Evolutionary conservation across 2,888 invertebrate genomes (phyloP).

Genomic region (Pheosia tremula): DNA sequence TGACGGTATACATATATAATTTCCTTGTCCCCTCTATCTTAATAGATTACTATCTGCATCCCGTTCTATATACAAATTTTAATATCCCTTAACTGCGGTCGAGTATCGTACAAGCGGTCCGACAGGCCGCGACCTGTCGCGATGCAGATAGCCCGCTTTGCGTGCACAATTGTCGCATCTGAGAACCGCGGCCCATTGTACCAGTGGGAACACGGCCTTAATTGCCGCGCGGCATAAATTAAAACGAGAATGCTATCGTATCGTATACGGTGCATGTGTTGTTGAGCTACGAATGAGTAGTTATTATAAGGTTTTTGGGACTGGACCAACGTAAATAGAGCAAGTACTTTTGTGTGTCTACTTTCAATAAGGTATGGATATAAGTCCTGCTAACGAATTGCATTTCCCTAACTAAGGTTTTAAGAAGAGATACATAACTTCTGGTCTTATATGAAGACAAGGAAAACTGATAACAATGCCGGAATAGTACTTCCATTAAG

Average conservation of each 20-base stretch:
- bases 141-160: slow-evolving; percentile 79
- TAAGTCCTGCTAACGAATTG: too few species aligned
- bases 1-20: too few species aligned
- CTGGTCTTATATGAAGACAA: too few species aligned
- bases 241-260: slow-evolving; percentile 76
- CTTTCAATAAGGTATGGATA: too few species aligned
- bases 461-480: too few species aligned
- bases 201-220: slow-evolving; percentile 77
- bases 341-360: too few species aligned
- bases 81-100: slow-evolving; percentile 49
- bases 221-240: slow-evolving; percentile 80
- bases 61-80: slow-evolving; percentile 44
- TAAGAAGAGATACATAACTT: too few species aligned
- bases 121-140: slow-evolving; percentile 46
- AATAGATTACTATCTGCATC: slow-evolving; percentile 11
- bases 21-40: background rate
- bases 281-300: slow-evolving; percentile 51
- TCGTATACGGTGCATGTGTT: slow-evolving; percentile 56
- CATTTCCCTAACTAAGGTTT: too few species aligned
- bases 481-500: too few species aligned
- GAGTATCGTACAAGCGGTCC: slow-evolving; percentile 39
- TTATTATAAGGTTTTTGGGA: background rate
- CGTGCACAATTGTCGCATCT: slow-evolving; percentile 78
- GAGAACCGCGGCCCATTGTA: slow-evolving; percentile 70
- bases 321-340: background rate